Base-by-base conservation (phyloP, 2,797 vertebrate species). In the Melopsittacus undulatus region DNA sequence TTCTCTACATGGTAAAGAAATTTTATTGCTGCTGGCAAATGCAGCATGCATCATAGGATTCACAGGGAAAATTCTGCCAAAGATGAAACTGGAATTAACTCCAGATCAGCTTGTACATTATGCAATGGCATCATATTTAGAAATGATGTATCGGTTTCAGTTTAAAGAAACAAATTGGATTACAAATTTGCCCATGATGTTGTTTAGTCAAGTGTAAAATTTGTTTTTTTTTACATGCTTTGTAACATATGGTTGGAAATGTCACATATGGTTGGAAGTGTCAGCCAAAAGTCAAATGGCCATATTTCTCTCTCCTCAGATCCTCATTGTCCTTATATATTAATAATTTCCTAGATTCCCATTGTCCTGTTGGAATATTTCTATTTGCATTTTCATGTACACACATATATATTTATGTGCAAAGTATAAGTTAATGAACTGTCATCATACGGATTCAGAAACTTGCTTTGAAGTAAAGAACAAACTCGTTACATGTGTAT, bases 221-320 rank as follows among this genome's bases (percentile, higher is more conserved):
- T 88, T 91, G 21, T 92, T 57, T 95, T 93, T 93, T 91, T 91
- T 96, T 85, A 73, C 54, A 82, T 81, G 63, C 49, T 67, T 87
- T 92, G 74, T 74, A 94, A 83, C 63, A 62, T 93, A 78, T 59
- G 89, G 20, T 89, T 90, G 54, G 49, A 96, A 88, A 70, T 62
- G n/a, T 92, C 78, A 70, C 69, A 78, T 78, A 79, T 69, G 84
- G 36, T 76, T 84, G 68, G 32, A 95, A 95, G 72, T 86, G 92
- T 95, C 95, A 96, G 91, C 91, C 96, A 96, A 90, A 94, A 96
- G 95, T 95, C 96, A 96, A 90, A 94, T 74, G 38, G 30, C 49
- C 74, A 68, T 93, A 87, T 29, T 70, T 77, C 52, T 59, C 43
- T 75, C 22, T 81, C 48, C 43, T 81, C 77, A 92, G 45, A 86